Evolutionary conservation across 2,797 vertebrate genomes (phyloP).

Genomic region (Coendou prehensilis): DNA sequence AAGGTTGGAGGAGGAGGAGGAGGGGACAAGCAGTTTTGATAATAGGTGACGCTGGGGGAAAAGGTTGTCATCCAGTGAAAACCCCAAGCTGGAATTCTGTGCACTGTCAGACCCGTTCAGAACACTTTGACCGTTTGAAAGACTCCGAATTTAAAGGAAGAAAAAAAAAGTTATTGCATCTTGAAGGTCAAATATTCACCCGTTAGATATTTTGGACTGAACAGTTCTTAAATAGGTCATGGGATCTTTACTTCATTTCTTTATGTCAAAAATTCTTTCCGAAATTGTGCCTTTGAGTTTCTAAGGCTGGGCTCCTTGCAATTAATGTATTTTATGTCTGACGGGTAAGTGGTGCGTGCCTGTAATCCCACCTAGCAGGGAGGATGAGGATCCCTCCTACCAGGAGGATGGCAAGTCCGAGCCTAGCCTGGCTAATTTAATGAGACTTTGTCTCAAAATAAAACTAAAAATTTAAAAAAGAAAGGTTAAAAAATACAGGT

Average conservation of each 20-base stretch:
- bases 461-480: not conserved
- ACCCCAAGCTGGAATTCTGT: not conserved
- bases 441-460: not conserved
- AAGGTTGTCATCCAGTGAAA: not conserved
- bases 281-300: conserved; percentile 1
- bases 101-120: not conserved
- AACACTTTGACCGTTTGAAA: not conserved
- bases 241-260: not conserved
- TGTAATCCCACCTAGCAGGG: not conserved
- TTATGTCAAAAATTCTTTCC: not conserved
- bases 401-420: not conserved
- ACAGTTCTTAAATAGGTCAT: conserved; percentile 51
- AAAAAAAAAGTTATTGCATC: not conserved
- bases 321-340: not conserved
- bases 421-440: not conserved
- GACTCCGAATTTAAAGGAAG: not conserved
- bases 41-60: not conserved
- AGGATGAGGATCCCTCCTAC: not conserved
- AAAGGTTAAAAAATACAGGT: not conserved
- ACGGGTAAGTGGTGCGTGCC: not conserved
- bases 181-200: conserved; percentile 72
- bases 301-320: not conserved
- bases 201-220: not conserved
- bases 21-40: not conserved
- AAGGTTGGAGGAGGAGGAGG: not conserved